Evolutionary conservation across 2,113 vertebrate species (phyloP).

Genomic region (Taxidea taxus): DNA sequence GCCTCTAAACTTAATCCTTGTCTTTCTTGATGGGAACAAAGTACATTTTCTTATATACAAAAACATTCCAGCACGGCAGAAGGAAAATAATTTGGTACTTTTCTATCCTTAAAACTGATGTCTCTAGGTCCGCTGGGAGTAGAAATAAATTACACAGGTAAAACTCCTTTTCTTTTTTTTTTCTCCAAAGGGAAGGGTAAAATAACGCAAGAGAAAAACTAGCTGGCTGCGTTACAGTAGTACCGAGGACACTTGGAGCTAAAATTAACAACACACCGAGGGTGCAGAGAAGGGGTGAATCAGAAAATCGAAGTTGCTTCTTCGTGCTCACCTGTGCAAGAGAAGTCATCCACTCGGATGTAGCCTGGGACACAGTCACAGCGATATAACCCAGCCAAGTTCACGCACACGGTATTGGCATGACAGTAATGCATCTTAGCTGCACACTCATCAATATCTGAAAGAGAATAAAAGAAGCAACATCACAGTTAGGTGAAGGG

Average conservation of each 20-base stretch:
- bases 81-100: background rate
- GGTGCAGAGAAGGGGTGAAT: background rate
- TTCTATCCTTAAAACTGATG: background rate
- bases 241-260: background rate
- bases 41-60: background rate
- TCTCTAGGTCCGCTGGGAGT: background rate
- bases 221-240: background rate
- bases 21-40: background rate
- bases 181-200: background rate
- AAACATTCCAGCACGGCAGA: background rate
- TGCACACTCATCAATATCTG: slow-evolving; percentile 96
- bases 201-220: background rate
- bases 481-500: background rate
- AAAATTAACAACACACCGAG: background rate
- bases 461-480: slow-evolving; percentile 45
- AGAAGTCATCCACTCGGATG: slow-evolving; percentile 94
- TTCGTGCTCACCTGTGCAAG: slow-evolving; percentile 91
- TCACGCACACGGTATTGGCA: slow-evolving; percentile 93
- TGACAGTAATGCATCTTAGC: slow-evolving; percentile 97
- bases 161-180: background rate
- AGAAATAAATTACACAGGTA: background rate
- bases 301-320: accelerated
- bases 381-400: slow-evolving; percentile 92
- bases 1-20: background rate
- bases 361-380: slow-evolving; percentile 94